Base-by-base conservation (phyloP, 2,113 vertebrate genomes). In the Mastomys natalensis region DNA sequence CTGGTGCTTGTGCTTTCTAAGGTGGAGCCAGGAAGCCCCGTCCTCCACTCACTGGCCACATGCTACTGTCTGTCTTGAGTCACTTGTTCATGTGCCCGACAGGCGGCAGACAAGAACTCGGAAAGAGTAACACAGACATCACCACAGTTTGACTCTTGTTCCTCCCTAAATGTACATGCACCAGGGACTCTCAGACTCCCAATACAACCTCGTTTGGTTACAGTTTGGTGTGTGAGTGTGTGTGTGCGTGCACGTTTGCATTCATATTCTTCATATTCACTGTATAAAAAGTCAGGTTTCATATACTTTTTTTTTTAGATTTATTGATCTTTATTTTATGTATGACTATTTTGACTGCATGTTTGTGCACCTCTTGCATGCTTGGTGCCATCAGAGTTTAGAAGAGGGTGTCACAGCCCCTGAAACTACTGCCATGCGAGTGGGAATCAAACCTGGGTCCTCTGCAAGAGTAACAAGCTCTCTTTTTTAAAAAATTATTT, bases 11-110 rank as follows among this genome's bases (percentile, higher is more conserved):
- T 34, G 8, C 4, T 0, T 53, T 60, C 74, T 4, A 19, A 64
- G 85, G 26, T 55, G 8, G 24, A 29, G 37, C 12, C 68, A 37
- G 48, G 1, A 13, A 55, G 24, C 26, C 3, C 0, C 0, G 1
- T 58, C 1, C 3, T 53, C 34, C 22, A n/a, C 13, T 24, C 70
- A 77, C 22, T 0, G 60, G 0, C n/a, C 7, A 2, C 9, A 3
- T 10, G 24, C 16, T 22, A 0, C 45, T 1, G 0, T 9, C 2
- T 21, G 72, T 64, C 64, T 66, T 2, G 1, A 26, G 29, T 68
- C 89, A 29, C 1, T 0, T n/a, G 64, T 21, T 45, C 37, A 1
- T 1, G 26, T 6, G 34, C 74, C 43, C 34, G 0, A 37, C 37
- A 53, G 5, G 11, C 0, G 4, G 19, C 2, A 9, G 55, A 55